Base-by-base conservation (phyloP, 2,888 invertebrate species). In the Siphlonurus alternatus region DNA sequence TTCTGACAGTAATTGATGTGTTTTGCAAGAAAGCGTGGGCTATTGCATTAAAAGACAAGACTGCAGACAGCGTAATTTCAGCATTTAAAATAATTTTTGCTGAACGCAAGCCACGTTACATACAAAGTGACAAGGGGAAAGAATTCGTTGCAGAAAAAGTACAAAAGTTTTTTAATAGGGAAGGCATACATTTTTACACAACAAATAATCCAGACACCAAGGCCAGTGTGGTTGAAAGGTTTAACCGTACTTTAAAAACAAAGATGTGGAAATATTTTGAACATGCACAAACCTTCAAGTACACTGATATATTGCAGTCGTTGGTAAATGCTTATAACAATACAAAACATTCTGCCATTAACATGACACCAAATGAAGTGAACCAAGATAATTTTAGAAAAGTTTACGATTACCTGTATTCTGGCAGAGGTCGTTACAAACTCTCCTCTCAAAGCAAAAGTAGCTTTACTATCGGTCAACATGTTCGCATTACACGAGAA, bases 181-280 rank as follows among this genome's bases (percentile, higher is more conserved):
- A 3, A 2, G 66, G 69, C 23, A 67, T 70, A 25, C 61, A 60
- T 22, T 70, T 68, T 67, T 70, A 71, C 54, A 68, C 68, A 1
- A 70, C 71, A 0, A 65, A 69, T 10, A 70, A 70, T 65, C 68
- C 67, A 2, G 70, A 71, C 54, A 69, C 69, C 2, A 74, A 74
- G 67, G 71, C 71, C 2, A 66, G 68, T 1, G 65, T 73, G 2
- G 68, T 71, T 3, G 74, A 74, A 67, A 62, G 74, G 5, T 71
- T 71, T 18, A 70, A 72, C 65, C 59, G 72, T 62, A 73, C 71
- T 2, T 53, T 73, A 18, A 73, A 72, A 66, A 67, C 67, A 23
- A 69, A 66, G 63, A 68, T 72, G 63, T 72, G 67, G 66, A 67
- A 66, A 51, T 70, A 71, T 63, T 72, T 73, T 61, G 70, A 70